Evolutionary conservation across 2,888 invertebrate species (phyloP).

Genomic region (Asteroscopus sphinx): DNA sequence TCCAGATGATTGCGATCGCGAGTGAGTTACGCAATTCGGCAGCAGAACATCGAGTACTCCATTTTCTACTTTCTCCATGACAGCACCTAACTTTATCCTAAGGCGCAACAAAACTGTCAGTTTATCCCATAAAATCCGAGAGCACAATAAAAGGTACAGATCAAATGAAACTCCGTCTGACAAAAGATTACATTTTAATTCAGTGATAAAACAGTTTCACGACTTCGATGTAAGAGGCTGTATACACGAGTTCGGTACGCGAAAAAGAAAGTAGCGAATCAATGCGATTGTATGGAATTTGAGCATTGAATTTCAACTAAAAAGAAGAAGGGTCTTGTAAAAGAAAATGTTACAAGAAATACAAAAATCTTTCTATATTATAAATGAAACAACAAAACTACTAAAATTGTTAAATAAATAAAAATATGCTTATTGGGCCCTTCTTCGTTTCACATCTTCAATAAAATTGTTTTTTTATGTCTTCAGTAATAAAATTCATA

Average conservation of each 20-base stretch:
- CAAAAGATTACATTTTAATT: constrained; percentile 79
- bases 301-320: background rate
- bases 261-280: constrained; percentile 21
- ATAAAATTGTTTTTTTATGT: too few species aligned
- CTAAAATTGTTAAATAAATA: too few species aligned
- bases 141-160: constrained; percentile 68
- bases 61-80: constrained; percentile 29
- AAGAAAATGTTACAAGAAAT: too few species aligned
- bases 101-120: constrained; percentile 58
- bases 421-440: too few species aligned
- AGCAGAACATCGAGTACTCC: constrained; percentile 12
- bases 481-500: too few species aligned
- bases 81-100: constrained; percentile 24
- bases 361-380: too few species aligned
- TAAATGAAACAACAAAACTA: too few species aligned
- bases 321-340: too few species aligned
- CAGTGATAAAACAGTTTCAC: constrained; percentile 71
- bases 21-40: too few species aligned
- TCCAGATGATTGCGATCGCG: too few species aligned
- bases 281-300: constrained; percentile 17
- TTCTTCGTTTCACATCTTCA: too few species aligned
- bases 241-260: background rate
- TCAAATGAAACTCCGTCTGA: constrained; percentile 68
- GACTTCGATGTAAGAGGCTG: constrained; percentile 29
- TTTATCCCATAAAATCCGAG: constrained; percentile 67